Base-by-base conservation (phyloP, 2,888 invertebrate genomes). In the Standfussiana lucernea region DNA sequence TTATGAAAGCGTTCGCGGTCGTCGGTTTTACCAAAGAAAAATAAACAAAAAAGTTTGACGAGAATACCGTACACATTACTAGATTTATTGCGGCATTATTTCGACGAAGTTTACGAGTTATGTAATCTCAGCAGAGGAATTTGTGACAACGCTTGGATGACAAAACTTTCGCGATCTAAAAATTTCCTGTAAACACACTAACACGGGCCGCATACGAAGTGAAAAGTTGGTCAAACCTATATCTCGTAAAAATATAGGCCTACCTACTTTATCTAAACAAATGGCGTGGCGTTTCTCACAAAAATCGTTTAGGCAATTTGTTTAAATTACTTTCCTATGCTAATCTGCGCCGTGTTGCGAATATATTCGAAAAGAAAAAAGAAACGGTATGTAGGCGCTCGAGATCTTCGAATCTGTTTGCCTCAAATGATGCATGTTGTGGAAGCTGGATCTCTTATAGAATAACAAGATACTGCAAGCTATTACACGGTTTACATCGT, bases 311-410 rank as follows among this genome's bases (percentile, higher is more conserved):
- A 92, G 92, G 94, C 95, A 95, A 95, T 96, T 95, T 95, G 93
- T 94, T 94, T 93, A 95, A 95, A 95, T 96, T 94, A 95, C 95
- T 95, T 95, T 95, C 91, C 92, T 95, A 95, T 96, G 95, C 93
- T 95, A 95, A 95, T 95, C 91, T 90, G 89, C 89, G 89, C 91
- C 93, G 93, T 93, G 93, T 94, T 92, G 93, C 94, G 94, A 95
- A 95, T 95, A 93, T 91, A 93, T 94, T 93, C 91, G 88, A 90
- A 88, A 87, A 90, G 89, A 90, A 92, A 92, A 92, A 91, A 91
- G 91, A 90, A 89, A 91, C 86, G 87, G 82, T 89, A 91, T 90
- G 90, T 91, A 91, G 89, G 90, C 92, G 86, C 90, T 91, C 86
- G 87, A 89, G 92, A 92, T 93, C 91, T 91, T 91, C 87, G 92